phyloP scores from a whole-genome alignment of 2,797 vertebrate species.

The Muscicapa comitata region DNA sequence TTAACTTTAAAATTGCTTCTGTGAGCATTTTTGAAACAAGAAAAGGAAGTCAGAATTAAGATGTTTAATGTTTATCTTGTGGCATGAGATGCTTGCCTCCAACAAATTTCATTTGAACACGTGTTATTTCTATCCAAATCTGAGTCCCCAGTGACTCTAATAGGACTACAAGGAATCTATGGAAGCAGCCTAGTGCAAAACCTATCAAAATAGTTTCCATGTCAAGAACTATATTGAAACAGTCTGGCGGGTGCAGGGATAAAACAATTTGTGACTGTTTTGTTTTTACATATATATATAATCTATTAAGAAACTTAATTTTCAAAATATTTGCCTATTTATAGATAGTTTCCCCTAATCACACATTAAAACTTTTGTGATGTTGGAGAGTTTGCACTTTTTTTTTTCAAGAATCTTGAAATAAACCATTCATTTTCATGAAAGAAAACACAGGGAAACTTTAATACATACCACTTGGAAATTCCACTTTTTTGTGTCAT shows the following conservation, averaged over 20 bases:
- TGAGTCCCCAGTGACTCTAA: not conserved
- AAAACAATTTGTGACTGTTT: not conserved
- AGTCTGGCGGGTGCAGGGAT: not conserved
- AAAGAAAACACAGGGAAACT: not conserved
- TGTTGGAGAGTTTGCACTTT: fast-evolving
- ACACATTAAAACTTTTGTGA: not conserved
- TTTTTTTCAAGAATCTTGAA: not conserved
- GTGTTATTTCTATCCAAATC: not conserved
- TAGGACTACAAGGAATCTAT: not conserved
- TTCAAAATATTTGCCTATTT: not conserved
- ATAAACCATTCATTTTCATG: not conserved
- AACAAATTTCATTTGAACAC: not conserved
- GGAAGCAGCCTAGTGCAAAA: not conserved
- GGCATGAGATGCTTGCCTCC: not conserved
- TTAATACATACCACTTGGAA: not conserved
- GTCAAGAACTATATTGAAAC: not conserved
- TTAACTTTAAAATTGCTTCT: not conserved
- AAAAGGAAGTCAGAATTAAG: not conserved
- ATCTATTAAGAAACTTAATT: not conserved
- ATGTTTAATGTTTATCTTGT: not conserved
- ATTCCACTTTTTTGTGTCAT: not conserved
- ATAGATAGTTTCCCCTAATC: not conserved
- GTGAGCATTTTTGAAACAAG: not conserved
- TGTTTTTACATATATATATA: not conserved
- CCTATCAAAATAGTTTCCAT: not conserved